Base-by-base conservation (phyloP, 2,113 vertebrate genomes). In the Raja brachyura region DNA sequence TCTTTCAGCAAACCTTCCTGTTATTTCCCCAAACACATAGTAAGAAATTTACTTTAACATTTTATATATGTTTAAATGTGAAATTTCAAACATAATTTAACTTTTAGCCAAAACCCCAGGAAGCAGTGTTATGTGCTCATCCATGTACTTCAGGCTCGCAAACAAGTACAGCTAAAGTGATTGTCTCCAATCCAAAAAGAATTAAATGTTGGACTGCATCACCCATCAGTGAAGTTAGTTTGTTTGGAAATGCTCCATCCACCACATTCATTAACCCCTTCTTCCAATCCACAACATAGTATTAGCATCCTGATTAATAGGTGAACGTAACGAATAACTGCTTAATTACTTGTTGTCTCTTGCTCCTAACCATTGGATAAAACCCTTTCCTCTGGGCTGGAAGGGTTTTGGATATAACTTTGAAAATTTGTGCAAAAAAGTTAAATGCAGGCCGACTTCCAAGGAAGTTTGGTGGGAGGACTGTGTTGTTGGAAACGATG, bases 21-120 rank as follows among this genome's bases (percentile, higher is more conserved):
- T 77, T 33, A 77, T 77, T 77, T 77, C 75, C 75, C 75, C 75
- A 77, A 77, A 31, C 75, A 77, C n/a, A n/a, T 77, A 77, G 75
- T n/a, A 77, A 77, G n/a, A 77, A 77, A 31, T 77, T 33, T 77
- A 33, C 31, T 76, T 76, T 3, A 76, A 76, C 31, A 73, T 16
- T 0, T 48, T 75, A 25, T 75, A 25, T 76, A 77, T 77, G n/a
- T 33, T 77, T 33, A 77, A 77, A 77, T 77, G n/a, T 14, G 31
- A 33, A 77, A 31, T 77, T 77, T 77, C 31, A 77, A 77, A 77
- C 75, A 77, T 77, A 77, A 77, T 31, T 33, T 77, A 77, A 77
- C n/a, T 77, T 77, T 33, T 33, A 4, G 75, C 75, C n/a, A 77
- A 33, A 33, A 77, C 75, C 33, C 2, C n/a, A 33, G 31, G 31